Conservation (phyloP, 2,888 invertebrate species). For the Callyntrura guangdongensis region DNA sequence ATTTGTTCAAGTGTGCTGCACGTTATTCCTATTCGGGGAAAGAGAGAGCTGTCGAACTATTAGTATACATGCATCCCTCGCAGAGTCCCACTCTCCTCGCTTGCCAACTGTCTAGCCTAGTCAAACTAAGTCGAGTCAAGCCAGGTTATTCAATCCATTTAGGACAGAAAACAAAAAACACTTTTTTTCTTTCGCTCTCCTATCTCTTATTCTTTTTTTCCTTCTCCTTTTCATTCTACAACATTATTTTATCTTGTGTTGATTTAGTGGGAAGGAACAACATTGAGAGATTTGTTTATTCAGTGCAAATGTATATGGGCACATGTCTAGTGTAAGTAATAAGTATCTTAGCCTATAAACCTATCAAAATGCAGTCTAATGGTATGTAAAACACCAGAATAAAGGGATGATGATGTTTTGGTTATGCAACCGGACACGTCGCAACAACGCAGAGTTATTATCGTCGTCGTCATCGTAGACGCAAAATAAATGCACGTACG, state of each 20-base stretch:
- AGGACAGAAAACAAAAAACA: conserved; percentile 36
- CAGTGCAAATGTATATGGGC: not conserved
- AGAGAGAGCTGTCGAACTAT: conserved; percentile 47
- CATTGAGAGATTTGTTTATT: conserved; percentile 56
- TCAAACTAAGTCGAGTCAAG: conserved; percentile 23
- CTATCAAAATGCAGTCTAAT: not conserved
- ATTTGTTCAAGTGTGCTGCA: not conserved
- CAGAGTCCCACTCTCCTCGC: not conserved
- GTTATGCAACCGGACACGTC: not conserved
- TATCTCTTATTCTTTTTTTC: not conserved
- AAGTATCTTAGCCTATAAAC: not conserved
- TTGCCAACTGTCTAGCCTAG: conserved; percentile 24
- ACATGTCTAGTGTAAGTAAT: not conserved
- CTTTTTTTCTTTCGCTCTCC: conserved; percentile 3
- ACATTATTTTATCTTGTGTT: conserved; percentile 48
- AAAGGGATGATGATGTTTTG: conserved; percentile 7
- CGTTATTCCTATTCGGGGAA: not conserved
- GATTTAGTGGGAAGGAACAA: conserved; percentile 51
- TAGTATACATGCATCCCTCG: not conserved
- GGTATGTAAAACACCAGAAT: not conserved
- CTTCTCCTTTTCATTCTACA: conserved; percentile 9
- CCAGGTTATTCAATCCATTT: conserved; percentile 52
- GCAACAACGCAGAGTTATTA: not conserved
- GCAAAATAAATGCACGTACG: not conserved
- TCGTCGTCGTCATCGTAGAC: not conserved